phyloP scores from a whole-genome alignment of 1,140 invertebrate species.

The Nephotettix cincticeps region DNA sequence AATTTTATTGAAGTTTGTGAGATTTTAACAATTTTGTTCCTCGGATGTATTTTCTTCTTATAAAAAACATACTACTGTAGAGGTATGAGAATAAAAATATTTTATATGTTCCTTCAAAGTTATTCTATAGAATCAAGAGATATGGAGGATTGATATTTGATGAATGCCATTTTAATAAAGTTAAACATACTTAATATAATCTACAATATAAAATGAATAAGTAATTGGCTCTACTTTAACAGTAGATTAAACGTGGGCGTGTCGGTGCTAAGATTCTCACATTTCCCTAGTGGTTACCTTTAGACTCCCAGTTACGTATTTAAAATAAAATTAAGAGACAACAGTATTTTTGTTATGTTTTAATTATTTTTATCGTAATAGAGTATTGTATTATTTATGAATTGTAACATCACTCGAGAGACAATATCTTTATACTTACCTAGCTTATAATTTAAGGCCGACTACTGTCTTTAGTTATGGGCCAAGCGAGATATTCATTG shows the following conservation, averaged over 20 bases:
- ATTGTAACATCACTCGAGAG: background rate
- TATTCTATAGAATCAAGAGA: no score
- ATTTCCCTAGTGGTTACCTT: background rate
- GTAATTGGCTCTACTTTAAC: background rate
- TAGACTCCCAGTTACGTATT: background rate
- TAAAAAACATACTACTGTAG: no score
- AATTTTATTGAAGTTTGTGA: constrained; percentile 1
- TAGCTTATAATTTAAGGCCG: no score
- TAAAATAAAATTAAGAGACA: background rate
- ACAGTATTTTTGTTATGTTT: background rate
- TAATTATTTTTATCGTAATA: background rate
- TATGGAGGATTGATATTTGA: no score
- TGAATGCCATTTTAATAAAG: no score
- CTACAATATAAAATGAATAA: no score
- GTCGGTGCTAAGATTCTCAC: background rate
- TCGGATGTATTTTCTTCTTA: background rate
- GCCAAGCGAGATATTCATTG: no score
- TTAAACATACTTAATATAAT: no score
- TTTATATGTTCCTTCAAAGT: no score
- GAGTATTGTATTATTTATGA: constrained; percentile 2
- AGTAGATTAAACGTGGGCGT: background rate
- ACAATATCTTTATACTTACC: background rate
- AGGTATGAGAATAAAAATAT: no score
- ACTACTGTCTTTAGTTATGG: no score
- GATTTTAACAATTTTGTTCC: background rate